Percentiles rank a stretch among this genome's conserved stretches.
phyloP scores from a whole-genome alignment of 2,888 invertebrate species.

The Drosophila mulleri region DNA sequence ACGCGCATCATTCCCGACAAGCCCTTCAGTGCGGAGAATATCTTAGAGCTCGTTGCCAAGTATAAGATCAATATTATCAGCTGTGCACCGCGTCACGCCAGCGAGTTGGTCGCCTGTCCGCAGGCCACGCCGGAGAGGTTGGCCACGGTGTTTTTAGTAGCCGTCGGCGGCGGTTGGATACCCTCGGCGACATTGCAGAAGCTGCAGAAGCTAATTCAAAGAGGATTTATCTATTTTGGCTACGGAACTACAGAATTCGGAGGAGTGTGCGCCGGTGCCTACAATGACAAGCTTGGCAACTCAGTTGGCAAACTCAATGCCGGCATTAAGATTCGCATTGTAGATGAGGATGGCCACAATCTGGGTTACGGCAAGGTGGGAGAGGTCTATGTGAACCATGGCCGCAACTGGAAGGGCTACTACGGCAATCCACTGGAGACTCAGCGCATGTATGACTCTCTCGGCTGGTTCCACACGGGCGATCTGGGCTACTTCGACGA shows the following conservation, averaged over 20 bases:
- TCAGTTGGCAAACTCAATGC: conserved; percentile 56
- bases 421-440: conserved; percentile 67
- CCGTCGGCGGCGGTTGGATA: conserved; percentile 40
- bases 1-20: conserved; percentile 67
- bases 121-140: conserved; percentile 33
- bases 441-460: conserved; percentile 47
- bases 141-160: conserved; percentile 7
- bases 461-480: conserved; percentile 77
- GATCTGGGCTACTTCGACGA: conserved; percentile 81
- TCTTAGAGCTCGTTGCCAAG: conserved; percentile 58
- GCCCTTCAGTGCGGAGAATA: conserved; percentile 55
- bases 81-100: conserved; percentile 59
- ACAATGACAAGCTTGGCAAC: conserved; percentile 26
- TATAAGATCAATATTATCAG: conserved; percentile 51
- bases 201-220: conserved; percentile 14
- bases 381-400: conserved; percentile 61
- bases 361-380: conserved; percentile 64
- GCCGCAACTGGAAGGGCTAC: conserved; percentile 71
- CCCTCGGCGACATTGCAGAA: conserved; percentile 16
- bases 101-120: conserved; percentile 38
- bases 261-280: conserved; percentile 4
- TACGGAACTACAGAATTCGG: conserved; percentile 62
- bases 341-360: conserved; percentile 63
- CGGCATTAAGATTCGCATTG: conserved; percentile 56
- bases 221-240: conserved; percentile 23